Conservation (phyloP, 2,797 vertebrate genomes). For the Paguma larvata region DNA sequence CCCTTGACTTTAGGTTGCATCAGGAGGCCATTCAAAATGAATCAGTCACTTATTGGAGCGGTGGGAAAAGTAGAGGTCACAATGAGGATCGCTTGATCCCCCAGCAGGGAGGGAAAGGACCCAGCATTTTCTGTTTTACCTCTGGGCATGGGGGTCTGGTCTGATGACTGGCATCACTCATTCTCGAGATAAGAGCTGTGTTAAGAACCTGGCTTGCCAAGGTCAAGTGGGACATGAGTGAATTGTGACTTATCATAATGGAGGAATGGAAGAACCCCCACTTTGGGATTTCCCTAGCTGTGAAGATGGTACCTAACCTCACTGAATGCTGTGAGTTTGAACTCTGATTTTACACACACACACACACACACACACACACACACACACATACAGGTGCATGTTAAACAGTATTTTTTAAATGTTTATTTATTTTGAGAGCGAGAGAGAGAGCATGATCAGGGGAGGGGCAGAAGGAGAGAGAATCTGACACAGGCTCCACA, state of each 20-base stretch:
- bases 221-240: background rate
- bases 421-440: too few species aligned
- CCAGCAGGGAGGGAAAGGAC: background rate
- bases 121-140: background rate
- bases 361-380: background rate
- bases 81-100: background rate
- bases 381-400: background rate
- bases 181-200: conserved; percentile 21
- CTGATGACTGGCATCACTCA: background rate
- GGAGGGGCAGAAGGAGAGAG: too few species aligned
- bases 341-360: background rate
- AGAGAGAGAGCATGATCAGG: too few species aligned
- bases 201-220: background rate
- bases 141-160: background rate
- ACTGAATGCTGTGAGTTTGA: background rate
- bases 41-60: background rate
- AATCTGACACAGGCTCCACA: too few species aligned
- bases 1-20: background rate
- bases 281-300: background rate
- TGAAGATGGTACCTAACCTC: background rate
- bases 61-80: background rate
- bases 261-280: background rate
- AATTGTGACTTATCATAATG: background rate
- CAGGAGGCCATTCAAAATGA: background rate
- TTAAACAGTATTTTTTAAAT: background rate